These are phyloP conservation scores for Syngnathus rostellatus DNA, from an alignment of 2,797 vertebrate species.

Conservation along the genomic window DNA sequence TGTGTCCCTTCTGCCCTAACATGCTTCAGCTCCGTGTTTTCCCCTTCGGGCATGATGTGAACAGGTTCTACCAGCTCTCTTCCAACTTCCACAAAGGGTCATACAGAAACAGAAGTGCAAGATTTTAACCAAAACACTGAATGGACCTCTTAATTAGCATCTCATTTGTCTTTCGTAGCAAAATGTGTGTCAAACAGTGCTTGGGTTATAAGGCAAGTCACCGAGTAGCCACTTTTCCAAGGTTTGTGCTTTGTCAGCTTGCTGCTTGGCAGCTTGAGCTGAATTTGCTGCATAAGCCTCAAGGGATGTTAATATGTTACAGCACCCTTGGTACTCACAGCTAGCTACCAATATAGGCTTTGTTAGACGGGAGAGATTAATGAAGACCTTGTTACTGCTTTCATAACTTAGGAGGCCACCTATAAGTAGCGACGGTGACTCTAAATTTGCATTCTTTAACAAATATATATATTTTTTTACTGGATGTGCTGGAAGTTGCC, in stretches of 20 bases:
- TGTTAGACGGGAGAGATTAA: conserved; percentile 24
- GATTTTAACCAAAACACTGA: not conserved
- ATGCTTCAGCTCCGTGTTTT: conserved; percentile 28
- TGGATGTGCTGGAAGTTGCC: conserved; percentile 5
- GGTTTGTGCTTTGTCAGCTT: conserved; percentile 36
- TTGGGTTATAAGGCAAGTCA: conserved; percentile 10
- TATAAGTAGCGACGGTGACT: not conserved
- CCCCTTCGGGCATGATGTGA: conserved; percentile 23
- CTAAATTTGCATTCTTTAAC: not conserved
- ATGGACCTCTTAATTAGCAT: not conserved
- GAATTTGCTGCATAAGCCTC: conserved; percentile 13
- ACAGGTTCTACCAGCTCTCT: conserved; percentile 53
- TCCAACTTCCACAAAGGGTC: conserved; percentile 10
- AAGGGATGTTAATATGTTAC: conserved; percentile 31
- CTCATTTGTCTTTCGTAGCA: not conserved
- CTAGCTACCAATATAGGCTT: not conserved
- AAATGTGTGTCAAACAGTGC: conserved; percentile 1
- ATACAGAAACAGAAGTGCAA: not conserved
- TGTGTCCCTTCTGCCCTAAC: conserved; percentile 44
- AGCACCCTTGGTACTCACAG: conserved; percentile 1
- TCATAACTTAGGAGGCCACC: conserved; percentile 5
- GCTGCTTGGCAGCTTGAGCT: conserved; percentile 26
- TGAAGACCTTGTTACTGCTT: conserved; percentile 12
- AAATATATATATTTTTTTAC: conserved; percentile 2
- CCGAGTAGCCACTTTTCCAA: conserved; percentile 3